A percentile compares a stretch with the other conserved stretches of the same genome.
Conservation (phyloP, 2,797 vertebrate species). For the Carduelis carduelis region DNA sequence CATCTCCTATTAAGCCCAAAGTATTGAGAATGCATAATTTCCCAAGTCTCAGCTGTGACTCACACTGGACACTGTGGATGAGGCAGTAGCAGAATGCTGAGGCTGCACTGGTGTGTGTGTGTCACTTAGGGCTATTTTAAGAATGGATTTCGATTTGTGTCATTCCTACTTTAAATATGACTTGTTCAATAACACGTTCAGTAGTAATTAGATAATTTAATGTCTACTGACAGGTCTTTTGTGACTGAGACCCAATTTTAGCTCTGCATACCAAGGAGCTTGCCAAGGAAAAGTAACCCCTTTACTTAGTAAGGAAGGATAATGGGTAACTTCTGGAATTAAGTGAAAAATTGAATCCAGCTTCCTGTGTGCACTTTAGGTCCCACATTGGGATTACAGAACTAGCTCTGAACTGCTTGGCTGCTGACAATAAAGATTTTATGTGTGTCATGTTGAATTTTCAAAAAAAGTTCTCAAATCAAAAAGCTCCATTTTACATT, state of each 20-base stretch:
- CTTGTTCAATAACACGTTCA: conserved; percentile 52
- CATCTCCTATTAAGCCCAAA: conserved; percentile 67
- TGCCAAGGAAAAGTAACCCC: conserved; percentile 58
- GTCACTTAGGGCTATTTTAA: conserved; percentile 57
- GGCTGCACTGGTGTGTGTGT: conserved; percentile 31
- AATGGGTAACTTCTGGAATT: conserved; percentile 69
- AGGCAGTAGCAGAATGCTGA: conserved; percentile 49
- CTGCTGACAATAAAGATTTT: conserved; percentile 67
- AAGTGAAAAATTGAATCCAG: conserved; percentile 69
- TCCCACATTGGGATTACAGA: conserved; percentile 60
- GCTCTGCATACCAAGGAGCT: conserved; percentile 41
- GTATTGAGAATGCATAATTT: conserved; percentile 40
- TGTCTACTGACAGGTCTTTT: conserved; percentile 64
- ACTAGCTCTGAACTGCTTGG: conserved; percentile 42
- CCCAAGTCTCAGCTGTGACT: conserved; percentile 50
- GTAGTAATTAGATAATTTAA: conserved; percentile 67
- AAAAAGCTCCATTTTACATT: conserved; percentile 56
- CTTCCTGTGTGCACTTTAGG: conserved; percentile 52
- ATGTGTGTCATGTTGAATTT: conserved; percentile 63
- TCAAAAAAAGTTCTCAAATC: conserved; percentile 46
- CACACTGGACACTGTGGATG: conserved; percentile 48
- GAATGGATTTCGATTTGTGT: conserved; percentile 49
- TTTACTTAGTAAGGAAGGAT: conserved; percentile 54
- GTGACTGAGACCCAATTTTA: conserved; percentile 66
- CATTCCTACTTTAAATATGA: conserved; percentile 66